Evolutionary conservation across 2,113 vertebrate genomes (phyloP), one percentile per base, ranked within the genome.

Genomic region (Nannobrachium achirus): DNA sequence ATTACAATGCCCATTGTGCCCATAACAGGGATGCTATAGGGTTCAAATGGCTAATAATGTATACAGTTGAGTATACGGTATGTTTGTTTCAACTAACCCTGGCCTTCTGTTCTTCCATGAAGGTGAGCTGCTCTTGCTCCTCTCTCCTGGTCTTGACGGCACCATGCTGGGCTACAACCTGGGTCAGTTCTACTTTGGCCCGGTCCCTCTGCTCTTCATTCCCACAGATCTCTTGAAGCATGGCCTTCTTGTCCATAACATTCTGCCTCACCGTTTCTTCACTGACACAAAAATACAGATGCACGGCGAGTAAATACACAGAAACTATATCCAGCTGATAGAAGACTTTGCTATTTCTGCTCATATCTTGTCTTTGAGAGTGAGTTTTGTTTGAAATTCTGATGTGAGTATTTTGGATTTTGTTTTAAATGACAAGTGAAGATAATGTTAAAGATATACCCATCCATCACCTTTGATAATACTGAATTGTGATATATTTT

Each of bases 131-230:
- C 69, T 93, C 83, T 56, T 92, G 15, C 46, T 88, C 81, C 0
- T 94, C 84, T 58, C 91, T 82, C 67, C 89, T 89, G 15, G 14
- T 50, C 77, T 67, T 92, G 50, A 66, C 82, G 67, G 87, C 15
- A 41, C 79, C 66, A 76, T 90, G 93, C 57, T 74, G 0, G 20
- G 79, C 64, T 45, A 80, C 81, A 58, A 89, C 57, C 1, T 75
- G 70, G 78, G 82, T 87, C 66, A 92, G 59, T 51, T 94, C 89
- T 40, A 81, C 87, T 73, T 86, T 86, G 50, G 92, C 75, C 38
- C 83, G 69, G 85, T 85, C 86, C 82, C 89, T 79, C 71, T 87
- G 79, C 6, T 88, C 71, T 44, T 94, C 90, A 73, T 91, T 88
- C 80, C 88, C 73, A 65, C 6, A 18, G 42, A 92, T 89, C 73